Percentiles rank a stretch among this genome's conserved stretches.
These are phyloP conservation scores for Nibea albiflora DNA, from an alignment of 2,113 vertebrate species.

Conservation along the genomic window DNA sequence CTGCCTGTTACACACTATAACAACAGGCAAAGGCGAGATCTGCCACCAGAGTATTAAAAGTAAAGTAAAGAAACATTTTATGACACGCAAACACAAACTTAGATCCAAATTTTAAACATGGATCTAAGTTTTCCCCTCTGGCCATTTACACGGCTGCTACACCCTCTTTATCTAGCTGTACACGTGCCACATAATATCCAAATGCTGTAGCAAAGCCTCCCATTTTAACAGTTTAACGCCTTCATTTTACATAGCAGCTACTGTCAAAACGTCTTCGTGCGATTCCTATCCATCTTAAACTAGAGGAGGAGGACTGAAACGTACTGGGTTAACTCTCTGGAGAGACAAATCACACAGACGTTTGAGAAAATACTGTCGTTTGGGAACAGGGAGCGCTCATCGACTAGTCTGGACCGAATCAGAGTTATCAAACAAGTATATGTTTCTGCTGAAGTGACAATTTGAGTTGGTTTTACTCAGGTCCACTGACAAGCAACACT, in stretches of 20 bases:
- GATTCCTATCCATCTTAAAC: neutral
- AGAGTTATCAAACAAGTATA: neutral
- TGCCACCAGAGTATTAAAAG: neutral
- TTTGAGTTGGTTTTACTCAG: neutral
- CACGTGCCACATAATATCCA: neutral
- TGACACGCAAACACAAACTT: neutral
- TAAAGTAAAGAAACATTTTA: slow-evolving; percentile 23
- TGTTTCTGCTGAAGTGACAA: neutral
- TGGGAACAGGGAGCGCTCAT: slow-evolving; percentile 49
- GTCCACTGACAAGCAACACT: slow-evolving; percentile 33
- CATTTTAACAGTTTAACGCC: neutral
- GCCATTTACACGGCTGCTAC: neutral
- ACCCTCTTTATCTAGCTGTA: slow-evolving; percentile 7
- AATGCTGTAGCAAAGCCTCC: neutral
- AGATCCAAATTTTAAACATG: slow-evolving; percentile 6
- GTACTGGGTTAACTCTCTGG: neutral
- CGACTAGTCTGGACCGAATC: slow-evolving; percentile 8
- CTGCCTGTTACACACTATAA: neutral
- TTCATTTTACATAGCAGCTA: slow-evolving; percentile 22
- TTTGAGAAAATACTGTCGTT: slow-evolving; percentile 1
- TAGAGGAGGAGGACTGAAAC: neutral
- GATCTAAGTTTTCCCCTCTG: neutral
- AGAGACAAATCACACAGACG: slow-evolving; percentile 11
- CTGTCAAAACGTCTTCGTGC: neutral
- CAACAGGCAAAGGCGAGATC: slow-evolving; percentile 18